phyloP scores from a whole-genome alignment of 2,888 invertebrate species.

The Podabrus alpinus region DNA sequence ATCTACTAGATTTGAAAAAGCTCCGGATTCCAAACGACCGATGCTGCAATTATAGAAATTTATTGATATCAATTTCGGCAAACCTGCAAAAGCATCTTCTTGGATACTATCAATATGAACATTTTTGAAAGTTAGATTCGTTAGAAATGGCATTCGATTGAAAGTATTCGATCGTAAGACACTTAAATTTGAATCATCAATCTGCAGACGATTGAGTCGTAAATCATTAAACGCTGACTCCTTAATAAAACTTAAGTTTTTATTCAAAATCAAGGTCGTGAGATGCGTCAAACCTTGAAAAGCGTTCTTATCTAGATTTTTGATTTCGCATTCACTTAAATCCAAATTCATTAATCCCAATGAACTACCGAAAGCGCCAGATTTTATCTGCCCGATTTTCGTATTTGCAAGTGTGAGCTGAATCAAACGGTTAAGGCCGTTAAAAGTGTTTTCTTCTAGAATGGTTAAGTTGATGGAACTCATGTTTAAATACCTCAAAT shows the following conservation, averaged over 20 bases:
- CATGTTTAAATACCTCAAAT: slow-evolving; percentile 5
- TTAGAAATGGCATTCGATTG: background rate
- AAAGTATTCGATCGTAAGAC: slow-evolving; percentile 1
- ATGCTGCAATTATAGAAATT: background rate
- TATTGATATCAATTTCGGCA: background rate
- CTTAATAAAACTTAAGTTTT: background rate
- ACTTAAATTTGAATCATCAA: background rate
- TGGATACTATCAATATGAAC: slow-evolving; percentile 2
- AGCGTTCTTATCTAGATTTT: background rate
- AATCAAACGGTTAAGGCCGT: background rate
- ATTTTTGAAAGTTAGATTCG: background rate
- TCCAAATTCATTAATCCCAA: background rate
- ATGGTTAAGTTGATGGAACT: background rate
- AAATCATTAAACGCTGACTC: slow-evolving; percentile 4
- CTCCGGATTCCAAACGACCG: background rate
- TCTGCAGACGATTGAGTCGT: background rate
- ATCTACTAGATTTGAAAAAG: background rate
- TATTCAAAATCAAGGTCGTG: background rate
- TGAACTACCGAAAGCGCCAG: slow-evolving; percentile 3
- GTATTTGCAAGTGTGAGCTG: background rate
- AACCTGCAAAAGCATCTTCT: slow-evolving; percentile 6
- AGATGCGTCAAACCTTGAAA: background rate
- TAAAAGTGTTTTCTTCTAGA: background rate
- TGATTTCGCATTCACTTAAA: background rate
- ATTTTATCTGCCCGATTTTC: background rate